These are phyloP conservation scores for Alcedo atthis DNA, from an alignment of 2,797 vertebrate species.

Conservation along the genomic window DNA sequence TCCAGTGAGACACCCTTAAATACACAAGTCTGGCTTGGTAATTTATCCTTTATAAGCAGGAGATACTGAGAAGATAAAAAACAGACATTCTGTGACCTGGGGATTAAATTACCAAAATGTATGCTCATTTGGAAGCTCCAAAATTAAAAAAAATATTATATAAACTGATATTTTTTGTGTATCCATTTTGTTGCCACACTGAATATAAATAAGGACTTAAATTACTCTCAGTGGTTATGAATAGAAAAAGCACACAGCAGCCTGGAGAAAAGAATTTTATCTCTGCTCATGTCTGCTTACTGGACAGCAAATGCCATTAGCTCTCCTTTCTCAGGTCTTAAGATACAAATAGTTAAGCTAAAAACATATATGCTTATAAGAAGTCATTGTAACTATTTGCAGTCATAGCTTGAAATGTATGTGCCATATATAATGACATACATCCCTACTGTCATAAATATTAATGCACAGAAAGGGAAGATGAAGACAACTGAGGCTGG, in stretches of 20 bases:
- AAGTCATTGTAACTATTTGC: background rate
- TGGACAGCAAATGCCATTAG: background rate
- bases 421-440: background rate
- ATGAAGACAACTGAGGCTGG: background rate
- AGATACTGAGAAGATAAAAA: background rate
- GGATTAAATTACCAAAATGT: background rate
- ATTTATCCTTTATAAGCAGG: background rate
- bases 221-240: background rate
- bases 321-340: background rate
- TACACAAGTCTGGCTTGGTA: background rate
- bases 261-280: background rate
- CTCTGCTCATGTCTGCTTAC: background rate
- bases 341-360: background rate
- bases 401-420: background rate
- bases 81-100: background rate
- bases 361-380: background rate
- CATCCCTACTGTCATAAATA: background rate
- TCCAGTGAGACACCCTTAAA: background rate
- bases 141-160: slow-evolving; percentile 7
- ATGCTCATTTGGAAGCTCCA: background rate
- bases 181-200: slow-evolving; percentile 22
- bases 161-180: background rate
- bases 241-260: background rate
- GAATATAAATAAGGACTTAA: background rate
- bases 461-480: background rate